Evolutionary conservation across 2,888 invertebrate species (phyloP), one percentile per base, ranked within the genome.

Genomic region (Cosmopolites sordidus): DNA sequence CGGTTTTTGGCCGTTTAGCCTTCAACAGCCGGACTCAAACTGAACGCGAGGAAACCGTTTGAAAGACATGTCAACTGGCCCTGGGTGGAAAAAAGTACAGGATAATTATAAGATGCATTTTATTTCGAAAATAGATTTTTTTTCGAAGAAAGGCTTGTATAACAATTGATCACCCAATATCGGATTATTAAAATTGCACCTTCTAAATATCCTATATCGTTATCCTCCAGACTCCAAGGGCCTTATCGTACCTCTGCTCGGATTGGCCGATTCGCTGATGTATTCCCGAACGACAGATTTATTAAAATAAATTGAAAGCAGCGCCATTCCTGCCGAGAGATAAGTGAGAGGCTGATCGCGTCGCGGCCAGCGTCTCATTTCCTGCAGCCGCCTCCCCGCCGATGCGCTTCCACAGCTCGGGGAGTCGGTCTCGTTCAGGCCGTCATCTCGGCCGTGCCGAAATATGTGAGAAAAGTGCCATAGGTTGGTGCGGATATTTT

Each of bases 261-360:
- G 67, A 71, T 72, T 70, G 70, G 69, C 65, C 66, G 68, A 69
- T 67, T 66, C 64, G 69, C 66, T 69, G 70, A 72, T 71, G 67
- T 70, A 70, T 71, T 68, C 69, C 67, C 65, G 62, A 56, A 53
- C 46, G 56, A 45, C 69, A 72, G 74, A 74, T 74, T 74, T 74
- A 73, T 73, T 73, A 73, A 74, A 74, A 74, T 74, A 73, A 74
- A 74, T 74, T 73, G 74, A 74, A 73, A 73, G 71, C 73, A 67
- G 62, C 62, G 39, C 56, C 44, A 48, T 54, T 57, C 50, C 56
- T 33, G 57, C 46, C 27, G 45, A 43, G 45, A 48, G 41, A 39
- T 66, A 66, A 67, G 66, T 65, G 43, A 56, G 59, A 61, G 41
- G 60, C 63, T 63, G 66, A 17, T 41, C 33, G 41, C 43, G 65